A percentile compares a stretch with the other conserved stretches of the same genome.
These are phyloP conservation scores for Otis tarda DNA, from an alignment of 2,113 vertebrate species.

Conservation along the genomic window DNA sequence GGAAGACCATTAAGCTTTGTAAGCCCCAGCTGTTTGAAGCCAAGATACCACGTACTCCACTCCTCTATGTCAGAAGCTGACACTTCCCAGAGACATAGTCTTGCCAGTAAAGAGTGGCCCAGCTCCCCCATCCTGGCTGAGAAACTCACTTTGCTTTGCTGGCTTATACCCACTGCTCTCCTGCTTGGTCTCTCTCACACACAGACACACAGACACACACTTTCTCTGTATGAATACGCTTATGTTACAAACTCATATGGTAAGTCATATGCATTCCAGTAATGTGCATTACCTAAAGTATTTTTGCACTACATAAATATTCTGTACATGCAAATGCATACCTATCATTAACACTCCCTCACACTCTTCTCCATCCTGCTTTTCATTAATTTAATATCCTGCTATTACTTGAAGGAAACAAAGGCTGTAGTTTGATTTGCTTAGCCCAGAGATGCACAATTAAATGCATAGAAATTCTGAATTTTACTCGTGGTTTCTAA, in stretches of 20 bases:
- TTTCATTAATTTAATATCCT: slow-evolving; percentile 33
- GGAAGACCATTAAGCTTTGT: not conserved
- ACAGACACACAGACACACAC: rapidly evolving
- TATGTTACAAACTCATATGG: not conserved
- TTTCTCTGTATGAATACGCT: not conserved
- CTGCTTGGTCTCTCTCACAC: not conserved
- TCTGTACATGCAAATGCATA: not conserved
- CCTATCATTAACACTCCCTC: not conserved
- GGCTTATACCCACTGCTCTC: not conserved
- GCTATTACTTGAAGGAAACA: slow-evolving; percentile 19
- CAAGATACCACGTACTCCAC: not conserved
- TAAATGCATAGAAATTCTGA: not conserved
- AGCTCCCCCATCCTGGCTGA: not conserved
- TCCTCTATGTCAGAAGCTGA: not conserved
- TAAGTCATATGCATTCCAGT: not conserved
- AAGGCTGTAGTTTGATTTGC: not conserved
- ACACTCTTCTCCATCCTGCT: not conserved
- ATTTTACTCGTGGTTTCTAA: not conserved
- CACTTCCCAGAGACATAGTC: not conserved
- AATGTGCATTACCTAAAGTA: not conserved
- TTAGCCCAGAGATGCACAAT: slow-evolving; percentile 14
- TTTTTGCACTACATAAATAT: slow-evolving; percentile 6
- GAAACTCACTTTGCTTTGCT: not conserved
- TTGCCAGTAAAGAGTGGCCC: not conserved
- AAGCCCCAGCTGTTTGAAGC: not conserved